These are phyloP conservation scores for Herpailurus yagouaroundi DNA, from an alignment of 2,113 vertebrate genomes.

Conservation along the genomic window DNA sequence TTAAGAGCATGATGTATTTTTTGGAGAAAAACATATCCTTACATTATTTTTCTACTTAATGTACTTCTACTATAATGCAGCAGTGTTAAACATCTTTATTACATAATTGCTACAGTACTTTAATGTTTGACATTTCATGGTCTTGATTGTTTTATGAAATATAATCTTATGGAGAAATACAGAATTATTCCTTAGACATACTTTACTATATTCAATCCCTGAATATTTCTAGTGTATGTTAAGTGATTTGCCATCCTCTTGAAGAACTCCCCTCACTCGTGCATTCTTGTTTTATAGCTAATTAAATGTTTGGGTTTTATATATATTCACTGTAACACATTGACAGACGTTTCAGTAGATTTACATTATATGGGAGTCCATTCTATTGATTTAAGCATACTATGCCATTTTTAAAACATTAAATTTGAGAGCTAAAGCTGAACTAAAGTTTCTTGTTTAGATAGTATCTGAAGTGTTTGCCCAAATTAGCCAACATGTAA, in stretches of 20 bases:
- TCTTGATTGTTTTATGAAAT: slow-evolving; percentile 4
- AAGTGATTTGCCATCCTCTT: not conserved
- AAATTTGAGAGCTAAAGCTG: not conserved
- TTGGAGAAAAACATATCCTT: not conserved
- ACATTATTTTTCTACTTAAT: not conserved
- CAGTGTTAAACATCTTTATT: not conserved
- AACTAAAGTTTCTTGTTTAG: slow-evolving; percentile 26
- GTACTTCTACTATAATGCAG: not conserved
- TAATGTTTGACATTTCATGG: not conserved
- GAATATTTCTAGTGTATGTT: not conserved
- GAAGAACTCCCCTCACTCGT: not conserved
- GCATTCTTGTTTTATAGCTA: not conserved
- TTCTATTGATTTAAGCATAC: not conserved
- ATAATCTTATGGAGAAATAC: not conserved
- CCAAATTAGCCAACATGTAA: not conserved
- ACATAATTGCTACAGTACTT: not conserved
- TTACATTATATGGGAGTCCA: not conserved
- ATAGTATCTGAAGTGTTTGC: not conserved
- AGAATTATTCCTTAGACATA: not conserved
- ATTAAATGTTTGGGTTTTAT: slow-evolving; percentile 13
- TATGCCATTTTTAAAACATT: slow-evolving; percentile 28
- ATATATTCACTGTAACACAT: not conserved
- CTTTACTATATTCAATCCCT: not conserved
- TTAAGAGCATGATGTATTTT: slow-evolving; percentile 2
- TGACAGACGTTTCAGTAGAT: not conserved